Base-by-base conservation (phyloP, 2,888 invertebrate species). In the Pyrochroa serraticornis region DNA sequence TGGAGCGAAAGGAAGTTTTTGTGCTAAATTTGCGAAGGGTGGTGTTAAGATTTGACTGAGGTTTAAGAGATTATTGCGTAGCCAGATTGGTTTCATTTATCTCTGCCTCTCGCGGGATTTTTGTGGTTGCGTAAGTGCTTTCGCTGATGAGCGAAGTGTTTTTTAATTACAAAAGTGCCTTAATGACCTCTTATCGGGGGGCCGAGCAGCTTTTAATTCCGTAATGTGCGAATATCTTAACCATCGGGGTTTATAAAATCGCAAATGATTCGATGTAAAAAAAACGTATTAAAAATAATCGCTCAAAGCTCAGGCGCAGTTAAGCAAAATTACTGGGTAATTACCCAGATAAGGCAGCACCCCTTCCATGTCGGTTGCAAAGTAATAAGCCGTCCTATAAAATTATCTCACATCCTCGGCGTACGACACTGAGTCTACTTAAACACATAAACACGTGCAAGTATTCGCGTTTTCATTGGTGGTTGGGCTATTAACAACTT, bases 401-500 rank as follows among this genome's bases (percentile, higher is more conserved):
- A 48, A 48, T 48, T 48, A 48, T 48, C 48, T 48, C 48, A 39
- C 48, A 48, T 48, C 48, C 39, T 39, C 12, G 13, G n/a, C 39
- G 14, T 22, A 45, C 32, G 14, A 30, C 33, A 22, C 38, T 12
- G 43, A 31, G 13, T 48, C 38, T 46, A 55, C 45, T 51, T 47
- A 52, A 32, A 35, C 30, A 37, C 52, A 58, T 58, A 46, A 52
- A 47, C 58, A 58, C 58, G 58, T 56, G 44, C 44, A 14, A 32
- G 30, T 33, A 44, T 56, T 56, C 44, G 48, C 46, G 54, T 46
- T 50, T 52, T 52, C 55, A 62, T 63, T 63, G 61, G 61, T 39
- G 42, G 53, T 43, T 45, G 53, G 8, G 22, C 54, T 53, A 63
- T 63, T 61, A 65, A 43, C 61, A 63, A 65, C 59, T 65, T 62